Conservation (phyloP, 2,888 invertebrate genomes). For the Andrena chrysosceles region DNA sequence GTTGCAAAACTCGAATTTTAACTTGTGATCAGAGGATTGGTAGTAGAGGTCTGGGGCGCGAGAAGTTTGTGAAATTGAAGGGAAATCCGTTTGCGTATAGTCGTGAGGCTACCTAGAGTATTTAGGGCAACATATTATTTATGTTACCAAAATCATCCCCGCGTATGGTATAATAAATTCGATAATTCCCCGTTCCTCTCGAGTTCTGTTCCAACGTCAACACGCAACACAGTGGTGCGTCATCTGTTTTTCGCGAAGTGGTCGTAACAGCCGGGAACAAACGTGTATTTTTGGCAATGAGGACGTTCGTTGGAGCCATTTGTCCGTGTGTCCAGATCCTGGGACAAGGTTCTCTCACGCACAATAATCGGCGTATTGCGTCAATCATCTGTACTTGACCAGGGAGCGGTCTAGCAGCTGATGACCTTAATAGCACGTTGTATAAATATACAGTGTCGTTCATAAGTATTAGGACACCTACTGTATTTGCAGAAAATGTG, state of each 20-base stretch:
- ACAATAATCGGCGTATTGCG: conserved; percentile 60
- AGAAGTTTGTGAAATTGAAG: too few relatives aligned
- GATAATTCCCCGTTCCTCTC: not conserved
- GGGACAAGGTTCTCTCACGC: conserved; percentile 47
- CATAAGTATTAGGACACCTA: too few relatives aligned
- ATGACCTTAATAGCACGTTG: conserved; percentile 65
- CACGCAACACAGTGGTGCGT: not conserved
- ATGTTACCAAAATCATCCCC: too few relatives aligned
- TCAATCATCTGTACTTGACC: conserved; percentile 67
- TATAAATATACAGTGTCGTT: conserved; percentile 32
- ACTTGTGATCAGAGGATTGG: too few relatives aligned
- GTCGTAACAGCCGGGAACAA: conserved; percentile 4
- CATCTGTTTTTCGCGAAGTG: conserved; percentile 14
- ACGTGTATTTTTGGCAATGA: conserved; percentile 40
- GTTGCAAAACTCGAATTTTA: too few relatives aligned
- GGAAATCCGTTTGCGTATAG: too few relatives aligned
- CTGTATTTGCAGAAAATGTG: too few relatives aligned
- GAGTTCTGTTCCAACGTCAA: not conserved
- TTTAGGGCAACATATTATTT: too few relatives aligned
- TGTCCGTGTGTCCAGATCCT: conserved; percentile 12
- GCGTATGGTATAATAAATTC: too few relatives aligned
- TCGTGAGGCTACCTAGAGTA: too few relatives aligned
- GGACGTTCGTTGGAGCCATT: conserved; percentile 3
- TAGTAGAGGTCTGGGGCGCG: too few relatives aligned
- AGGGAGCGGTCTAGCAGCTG: conserved; percentile 50